Evolutionary conservation across 2,113 vertebrate genomes (phyloP).

Genomic region (Nothoprocta perdicaria): DNA sequence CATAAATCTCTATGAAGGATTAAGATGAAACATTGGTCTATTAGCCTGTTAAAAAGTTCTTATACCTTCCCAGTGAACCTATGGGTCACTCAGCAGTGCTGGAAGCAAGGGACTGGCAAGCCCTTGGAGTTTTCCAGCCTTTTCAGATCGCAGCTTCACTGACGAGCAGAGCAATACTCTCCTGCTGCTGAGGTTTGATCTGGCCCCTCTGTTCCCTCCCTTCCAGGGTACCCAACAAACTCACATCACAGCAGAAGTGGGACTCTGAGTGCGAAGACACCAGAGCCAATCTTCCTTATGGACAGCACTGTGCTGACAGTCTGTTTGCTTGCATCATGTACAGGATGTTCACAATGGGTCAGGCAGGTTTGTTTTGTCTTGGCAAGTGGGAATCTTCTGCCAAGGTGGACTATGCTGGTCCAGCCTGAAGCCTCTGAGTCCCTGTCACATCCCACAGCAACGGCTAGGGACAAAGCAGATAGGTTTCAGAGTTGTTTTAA

Average conservation of each 20-base stretch:
- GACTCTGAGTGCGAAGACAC: accelerated
- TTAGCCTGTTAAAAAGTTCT: background rate
- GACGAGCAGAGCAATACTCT: background rate
- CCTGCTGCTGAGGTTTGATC: background rate
- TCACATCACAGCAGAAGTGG: background rate
- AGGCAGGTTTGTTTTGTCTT: background rate
- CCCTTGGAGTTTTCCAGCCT: background rate
- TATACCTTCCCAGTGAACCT: background rate
- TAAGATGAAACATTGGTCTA: background rate
- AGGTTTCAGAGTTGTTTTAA: background rate
- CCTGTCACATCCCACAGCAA: background rate
- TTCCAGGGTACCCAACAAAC: accelerated
- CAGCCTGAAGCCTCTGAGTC: background rate
- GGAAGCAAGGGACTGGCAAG: background rate
- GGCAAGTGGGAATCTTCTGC: too few relatives aligned
- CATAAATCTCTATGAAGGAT: background rate
- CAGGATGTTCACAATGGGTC: background rate
- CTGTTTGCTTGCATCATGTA: background rate
- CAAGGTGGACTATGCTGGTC: background rate
- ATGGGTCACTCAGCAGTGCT: accelerated
- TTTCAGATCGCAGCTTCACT: background rate
- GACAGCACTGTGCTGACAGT: background rate
- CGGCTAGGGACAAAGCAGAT: background rate
- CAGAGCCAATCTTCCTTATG: accelerated
- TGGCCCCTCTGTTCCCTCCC: background rate